Conservation (phyloP, 2,888 invertebrate genomes). For the Bellardia bayeri region DNA sequence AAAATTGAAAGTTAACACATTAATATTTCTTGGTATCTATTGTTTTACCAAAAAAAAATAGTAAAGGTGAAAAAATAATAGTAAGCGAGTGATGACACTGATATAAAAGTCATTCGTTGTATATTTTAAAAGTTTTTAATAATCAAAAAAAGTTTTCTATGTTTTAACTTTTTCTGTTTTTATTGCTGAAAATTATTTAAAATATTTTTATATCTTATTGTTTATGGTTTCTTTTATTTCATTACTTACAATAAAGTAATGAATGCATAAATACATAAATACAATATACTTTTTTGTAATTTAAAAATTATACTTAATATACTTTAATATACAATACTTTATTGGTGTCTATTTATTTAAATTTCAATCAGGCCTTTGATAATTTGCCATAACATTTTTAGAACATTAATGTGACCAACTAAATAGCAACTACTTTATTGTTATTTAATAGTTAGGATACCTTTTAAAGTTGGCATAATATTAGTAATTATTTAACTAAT, state of each 20-base stretch:
- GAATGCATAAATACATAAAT: not conserved
- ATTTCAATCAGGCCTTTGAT: conserved; percentile 28
- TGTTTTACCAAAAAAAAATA: not conserved
- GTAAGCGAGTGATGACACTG: not conserved
- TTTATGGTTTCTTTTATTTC: not conserved
- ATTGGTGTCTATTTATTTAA: conserved; percentile 31
- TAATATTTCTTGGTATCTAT: no score
- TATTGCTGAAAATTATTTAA: conserved; percentile 7
- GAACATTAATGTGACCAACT: conserved; percentile 11
- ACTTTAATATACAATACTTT: no score
- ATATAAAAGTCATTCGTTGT: not conserved
- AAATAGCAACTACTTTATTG: no score
- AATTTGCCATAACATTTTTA: not conserved
- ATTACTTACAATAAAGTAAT: not conserved
- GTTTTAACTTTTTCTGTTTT: not conserved
- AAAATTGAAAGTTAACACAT: not conserved
- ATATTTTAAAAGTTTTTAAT: not conserved
- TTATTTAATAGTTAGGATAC: no score
- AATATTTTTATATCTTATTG: not conserved
- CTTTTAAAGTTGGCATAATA: no score
- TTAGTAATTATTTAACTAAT: no score
- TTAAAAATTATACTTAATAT: no score
- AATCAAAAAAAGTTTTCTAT: not conserved
- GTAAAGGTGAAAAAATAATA: conserved; percentile 1
- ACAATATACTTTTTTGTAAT: no score